Evolutionary conservation across 2,797 vertebrate genomes (phyloP).

Genomic region (Enteromius unitaeniatus): DNA sequence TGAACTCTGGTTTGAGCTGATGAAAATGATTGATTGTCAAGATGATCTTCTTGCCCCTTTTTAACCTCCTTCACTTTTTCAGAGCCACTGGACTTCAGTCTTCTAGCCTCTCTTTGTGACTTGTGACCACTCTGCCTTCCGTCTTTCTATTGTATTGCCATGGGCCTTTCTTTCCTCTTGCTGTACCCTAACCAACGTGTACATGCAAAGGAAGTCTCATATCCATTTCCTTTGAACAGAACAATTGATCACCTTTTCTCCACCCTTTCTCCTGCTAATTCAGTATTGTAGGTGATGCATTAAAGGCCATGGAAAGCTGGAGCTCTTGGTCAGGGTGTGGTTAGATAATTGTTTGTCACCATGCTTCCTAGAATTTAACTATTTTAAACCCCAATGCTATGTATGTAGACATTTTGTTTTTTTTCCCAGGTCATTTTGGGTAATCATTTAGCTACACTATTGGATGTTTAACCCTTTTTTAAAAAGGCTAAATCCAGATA

Average conservation of each 20-base stretch:
- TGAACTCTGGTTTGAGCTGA: neutral
- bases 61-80: neutral
- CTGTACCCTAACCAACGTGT: slow-evolving; percentile 36
- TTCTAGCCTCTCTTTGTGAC: slow-evolving; percentile 12
- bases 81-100: neutral
- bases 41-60: neutral
- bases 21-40: neutral
- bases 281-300: neutral
- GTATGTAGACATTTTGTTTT: neutral
- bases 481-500: neutral
- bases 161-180: slow-evolving; percentile 47
- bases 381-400: slow-evolving; percentile 22
- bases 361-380: slow-evolving; percentile 17
- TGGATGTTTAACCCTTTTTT: neutral
- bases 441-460: neutral
- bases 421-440: neutral
- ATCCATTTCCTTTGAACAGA: slow-evolving; percentile 59
- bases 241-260: slow-evolving; percentile 59
- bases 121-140: slow-evolving; percentile 30
- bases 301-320: slow-evolving; percentile 11
- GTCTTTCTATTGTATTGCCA: slow-evolving; percentile 54
- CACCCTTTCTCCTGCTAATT: slow-evolving; percentile 29
- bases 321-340: slow-evolving; percentile 30
- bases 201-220: slow-evolving; percentile 56
- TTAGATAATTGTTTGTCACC: neutral